phyloP scores from a whole-genome alignment of 2,113 vertebrate genomes.

The Antechinus stuartii region DNA sequence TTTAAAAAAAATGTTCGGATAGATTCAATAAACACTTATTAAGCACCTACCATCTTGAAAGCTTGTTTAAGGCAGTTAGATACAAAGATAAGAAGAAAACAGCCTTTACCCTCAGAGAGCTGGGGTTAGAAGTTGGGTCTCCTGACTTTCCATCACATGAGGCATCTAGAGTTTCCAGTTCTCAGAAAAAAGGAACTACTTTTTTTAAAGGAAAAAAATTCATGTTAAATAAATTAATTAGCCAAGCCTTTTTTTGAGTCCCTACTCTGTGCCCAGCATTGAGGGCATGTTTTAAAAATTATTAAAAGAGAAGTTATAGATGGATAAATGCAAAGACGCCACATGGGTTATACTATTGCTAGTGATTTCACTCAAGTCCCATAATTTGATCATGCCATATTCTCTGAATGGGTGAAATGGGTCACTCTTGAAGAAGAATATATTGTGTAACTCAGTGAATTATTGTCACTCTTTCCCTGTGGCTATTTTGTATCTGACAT shows the following conservation, averaged over 20 bases:
- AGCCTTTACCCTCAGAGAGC: background rate
- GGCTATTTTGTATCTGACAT: conserved; percentile 41
- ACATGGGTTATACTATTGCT: background rate
- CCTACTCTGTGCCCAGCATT: background rate
- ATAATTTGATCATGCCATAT: background rate
- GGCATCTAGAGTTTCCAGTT: background rate
- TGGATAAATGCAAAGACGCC: background rate
- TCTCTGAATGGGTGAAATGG: background rate
- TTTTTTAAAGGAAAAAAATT: background rate
- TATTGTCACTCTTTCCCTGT: background rate
- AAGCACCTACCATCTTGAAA: background rate
- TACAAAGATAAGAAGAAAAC: background rate
- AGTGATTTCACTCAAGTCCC: background rate
- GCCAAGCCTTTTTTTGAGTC: background rate
- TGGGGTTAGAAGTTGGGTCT: background rate
- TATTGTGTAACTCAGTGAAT: background rate
- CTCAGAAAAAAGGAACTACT: background rate
- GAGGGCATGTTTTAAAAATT: background rate
- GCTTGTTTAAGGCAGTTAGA: background rate
- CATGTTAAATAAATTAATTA: background rate
- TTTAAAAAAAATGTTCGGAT: no score
- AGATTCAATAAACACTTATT: background rate
- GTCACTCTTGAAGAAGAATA: background rate
- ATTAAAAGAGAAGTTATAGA: background rate
- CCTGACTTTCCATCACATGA: background rate